phyloP scores from a whole-genome alignment of 2,113 vertebrate genomes.

The Cinclus mexicanus region DNA sequence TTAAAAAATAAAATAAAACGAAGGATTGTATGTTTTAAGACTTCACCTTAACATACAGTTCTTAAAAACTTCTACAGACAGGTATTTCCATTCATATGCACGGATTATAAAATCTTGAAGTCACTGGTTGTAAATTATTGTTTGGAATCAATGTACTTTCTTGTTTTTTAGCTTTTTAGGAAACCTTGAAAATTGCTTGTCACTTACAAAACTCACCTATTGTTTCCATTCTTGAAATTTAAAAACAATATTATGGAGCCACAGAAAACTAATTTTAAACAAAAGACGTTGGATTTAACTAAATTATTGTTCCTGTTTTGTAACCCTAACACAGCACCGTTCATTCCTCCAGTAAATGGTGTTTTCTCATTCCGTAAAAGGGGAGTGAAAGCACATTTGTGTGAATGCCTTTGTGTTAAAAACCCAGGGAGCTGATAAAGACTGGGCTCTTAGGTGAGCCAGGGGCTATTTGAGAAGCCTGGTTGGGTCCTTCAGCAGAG shows the following conservation, averaged over 20 bases:
- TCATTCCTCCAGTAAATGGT: neutral
- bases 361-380: neutral
- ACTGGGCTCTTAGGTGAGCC: neutral
- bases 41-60: neutral
- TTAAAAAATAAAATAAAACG: neutral
- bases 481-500: neutral
- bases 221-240: neutral
- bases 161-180: constrained; percentile 9
- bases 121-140: neutral
- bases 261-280: constrained; percentile 19
- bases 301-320: neutral
- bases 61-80: neutral
- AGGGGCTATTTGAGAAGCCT: neutral
- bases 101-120: neutral
- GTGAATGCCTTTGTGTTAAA: neutral
- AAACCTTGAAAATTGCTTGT: neutral
- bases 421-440: neutral
- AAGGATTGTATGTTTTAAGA: neutral
- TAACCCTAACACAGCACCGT: neutral
- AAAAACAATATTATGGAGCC: constrained; percentile 9
- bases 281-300: neutral
- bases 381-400: neutral
- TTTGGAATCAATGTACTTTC: constrained; percentile 1
- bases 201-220: neutral
- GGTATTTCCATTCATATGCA: neutral